These are phyloP conservation scores for Pheosia tremula DNA, from an alignment of 2,888 invertebrate species.

Conservation along the genomic window DNA sequence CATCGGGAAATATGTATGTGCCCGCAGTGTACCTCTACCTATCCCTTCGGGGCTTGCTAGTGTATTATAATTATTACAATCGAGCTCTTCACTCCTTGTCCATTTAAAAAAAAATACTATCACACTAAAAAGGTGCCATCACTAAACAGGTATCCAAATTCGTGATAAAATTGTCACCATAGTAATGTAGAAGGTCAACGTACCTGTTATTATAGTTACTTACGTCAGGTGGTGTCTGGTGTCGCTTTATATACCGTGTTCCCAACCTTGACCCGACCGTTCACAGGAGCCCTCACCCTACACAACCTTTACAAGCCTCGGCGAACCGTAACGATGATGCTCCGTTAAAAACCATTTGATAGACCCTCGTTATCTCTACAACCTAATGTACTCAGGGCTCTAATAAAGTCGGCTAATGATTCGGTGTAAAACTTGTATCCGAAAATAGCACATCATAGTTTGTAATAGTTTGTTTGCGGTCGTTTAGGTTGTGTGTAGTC, in stretches of 20 bases:
- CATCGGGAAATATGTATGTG: slow-evolving; percentile 12
- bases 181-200: slow-evolving; percentile 24
- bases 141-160: no score
- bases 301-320: slow-evolving; percentile 44
- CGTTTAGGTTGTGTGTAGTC: slow-evolving; percentile 59
- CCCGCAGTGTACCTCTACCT: no score
- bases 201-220: slow-evolving; percentile 41
- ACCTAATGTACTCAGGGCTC: slow-evolving; percentile 35
- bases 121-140: no score
- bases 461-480: slow-evolving; percentile 52
- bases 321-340: slow-evolving; percentile 59
- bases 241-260: slow-evolving; percentile 47
- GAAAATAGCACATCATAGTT: slow-evolving; percentile 67
- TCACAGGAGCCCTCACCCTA: slow-evolving; percentile 57
- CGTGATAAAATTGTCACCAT: no score
- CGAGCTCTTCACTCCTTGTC: no score
- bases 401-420: slow-evolving; percentile 49
- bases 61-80: no score
- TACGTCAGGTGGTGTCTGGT: slow-evolving; percentile 32
- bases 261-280: slow-evolving; percentile 62
- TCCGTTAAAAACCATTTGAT: slow-evolving; percentile 45
- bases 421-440: slow-evolving; percentile 47
- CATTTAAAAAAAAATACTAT: no score
- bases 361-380: slow-evolving; percentile 40
- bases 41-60: no score